Conservation (phyloP, 2,888 invertebrate genomes). For the Lepidonotus clava region DNA sequence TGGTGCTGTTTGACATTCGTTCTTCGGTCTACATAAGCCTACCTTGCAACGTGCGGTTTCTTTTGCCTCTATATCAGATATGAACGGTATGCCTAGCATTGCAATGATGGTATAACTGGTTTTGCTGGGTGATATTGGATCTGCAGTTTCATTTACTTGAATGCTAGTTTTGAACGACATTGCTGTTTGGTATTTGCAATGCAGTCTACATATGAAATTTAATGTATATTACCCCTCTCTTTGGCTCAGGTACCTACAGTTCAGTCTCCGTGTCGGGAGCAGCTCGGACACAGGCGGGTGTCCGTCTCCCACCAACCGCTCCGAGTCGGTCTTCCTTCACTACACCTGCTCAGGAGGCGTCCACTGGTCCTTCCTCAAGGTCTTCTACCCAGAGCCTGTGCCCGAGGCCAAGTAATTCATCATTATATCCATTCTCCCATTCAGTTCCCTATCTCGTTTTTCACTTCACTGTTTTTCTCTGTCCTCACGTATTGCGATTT, state of each 20-base stretch:
- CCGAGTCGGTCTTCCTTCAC: constrained; percentile 78
- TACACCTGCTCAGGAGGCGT: constrained; percentile 80
- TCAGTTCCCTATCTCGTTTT: too few species aligned
- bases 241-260: constrained; percentile 76
- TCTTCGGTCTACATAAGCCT: too few species aligned
- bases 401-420: constrained; percentile 78
- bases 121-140: background rate
- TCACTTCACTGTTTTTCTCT: too few species aligned
- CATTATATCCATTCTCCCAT: too few species aligned
- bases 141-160: background rate
- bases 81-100: too few species aligned
- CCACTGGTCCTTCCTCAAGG: constrained; percentile 77
- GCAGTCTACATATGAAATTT: too few species aligned
- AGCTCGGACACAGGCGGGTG: constrained; percentile 76
- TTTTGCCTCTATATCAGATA: too few species aligned
- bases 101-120: too few species aligned
- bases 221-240: background rate
- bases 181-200: background rate
- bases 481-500: too few species aligned
- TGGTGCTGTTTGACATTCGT: too few species aligned
- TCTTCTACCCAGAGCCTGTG: constrained; percentile 71
- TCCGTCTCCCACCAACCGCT: constrained; percentile 75
- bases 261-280: constrained; percentile 79
- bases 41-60: too few species aligned
- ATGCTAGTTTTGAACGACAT: background rate